Conservation (phyloP, 2,797 vertebrate genomes). For the Nyctibius grandis region DNA sequence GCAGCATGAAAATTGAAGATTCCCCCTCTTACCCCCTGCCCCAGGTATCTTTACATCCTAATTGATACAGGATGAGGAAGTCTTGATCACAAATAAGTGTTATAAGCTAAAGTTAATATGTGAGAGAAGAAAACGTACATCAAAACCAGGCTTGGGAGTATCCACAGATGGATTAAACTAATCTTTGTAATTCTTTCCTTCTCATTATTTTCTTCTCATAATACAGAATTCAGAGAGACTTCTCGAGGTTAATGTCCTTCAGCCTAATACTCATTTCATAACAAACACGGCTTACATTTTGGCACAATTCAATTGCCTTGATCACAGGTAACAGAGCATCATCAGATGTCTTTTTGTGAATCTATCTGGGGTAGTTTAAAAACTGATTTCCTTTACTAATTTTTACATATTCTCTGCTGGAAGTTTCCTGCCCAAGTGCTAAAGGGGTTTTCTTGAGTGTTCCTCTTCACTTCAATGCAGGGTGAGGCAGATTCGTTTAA, state of each 20-base stretch:
- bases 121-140: not conserved
- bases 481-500: not conserved
- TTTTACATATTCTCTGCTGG: not conserved
- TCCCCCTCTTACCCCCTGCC: accelerated
- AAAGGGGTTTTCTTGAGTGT: not conserved
- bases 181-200: not conserved
- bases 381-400: not conserved
- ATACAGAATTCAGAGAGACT: not conserved
- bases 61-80: not conserved
- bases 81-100: not conserved
- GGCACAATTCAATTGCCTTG: not conserved
- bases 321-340: not conserved
- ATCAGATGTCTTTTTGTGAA: not conserved
- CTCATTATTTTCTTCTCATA: not conserved
- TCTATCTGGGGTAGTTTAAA: not conserved
- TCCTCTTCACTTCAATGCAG: not conserved
- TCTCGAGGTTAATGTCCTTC: not conserved
- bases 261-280: not conserved
- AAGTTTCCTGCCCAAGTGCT: not conserved
- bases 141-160: not conserved
- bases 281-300: not conserved
- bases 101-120: not conserved
- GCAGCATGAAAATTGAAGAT: not conserved
- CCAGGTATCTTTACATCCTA: not conserved
- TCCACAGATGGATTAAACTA: not conserved